These are phyloP conservation scores for Pelagia noctiluca DNA, from an alignment of 30 jellyfish, hydroid and myxozoan genomes.

Conservation along the genomic window DNA sequence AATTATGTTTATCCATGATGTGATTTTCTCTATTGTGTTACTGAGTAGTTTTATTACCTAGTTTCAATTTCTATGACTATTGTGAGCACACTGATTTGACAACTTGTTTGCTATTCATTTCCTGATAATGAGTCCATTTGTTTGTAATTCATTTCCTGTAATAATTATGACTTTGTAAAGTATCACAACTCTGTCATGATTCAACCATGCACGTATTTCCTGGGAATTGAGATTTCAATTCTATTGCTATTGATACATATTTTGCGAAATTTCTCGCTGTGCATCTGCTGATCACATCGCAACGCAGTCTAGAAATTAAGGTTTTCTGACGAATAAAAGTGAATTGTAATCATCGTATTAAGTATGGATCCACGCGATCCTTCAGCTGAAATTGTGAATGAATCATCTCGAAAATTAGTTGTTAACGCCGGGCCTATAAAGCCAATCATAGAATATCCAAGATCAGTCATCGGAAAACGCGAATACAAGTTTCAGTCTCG, in stretches of 20 bases:
- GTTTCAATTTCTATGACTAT: too few relatives aligned
- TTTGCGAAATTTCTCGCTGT: neutral
- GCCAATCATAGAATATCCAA: conserved; percentile 25
- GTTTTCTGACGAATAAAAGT: conserved; percentile 12
- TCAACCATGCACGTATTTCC: neutral
- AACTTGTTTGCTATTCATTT: too few relatives aligned
- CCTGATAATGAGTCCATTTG: too few relatives aligned
- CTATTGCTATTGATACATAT: neutral
- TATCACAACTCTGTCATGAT: neutral
- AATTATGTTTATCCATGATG: too few relatives aligned
- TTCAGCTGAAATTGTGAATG: conserved; percentile 25
- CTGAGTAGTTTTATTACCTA: too few relatives aligned
- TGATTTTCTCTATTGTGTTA: neutral
- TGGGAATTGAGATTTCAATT: too few relatives aligned
- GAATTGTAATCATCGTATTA: conserved; percentile 6
- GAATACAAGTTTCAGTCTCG: conserved; percentile 48
- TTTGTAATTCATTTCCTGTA: too few relatives aligned
- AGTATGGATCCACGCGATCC: conserved; percentile 45
- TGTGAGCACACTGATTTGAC: too few relatives aligned
- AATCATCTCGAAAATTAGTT: conserved; percentile 24
- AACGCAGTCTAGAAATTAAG: neutral
- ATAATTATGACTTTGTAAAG: neutral
- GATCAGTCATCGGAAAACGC: conserved; percentile 29
- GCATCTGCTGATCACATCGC: neutral
- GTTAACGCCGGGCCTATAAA: conserved; percentile 20